phyloP scores from a whole-genome alignment of 2,888 invertebrate species.

The Ophion slaviceki region DNA sequence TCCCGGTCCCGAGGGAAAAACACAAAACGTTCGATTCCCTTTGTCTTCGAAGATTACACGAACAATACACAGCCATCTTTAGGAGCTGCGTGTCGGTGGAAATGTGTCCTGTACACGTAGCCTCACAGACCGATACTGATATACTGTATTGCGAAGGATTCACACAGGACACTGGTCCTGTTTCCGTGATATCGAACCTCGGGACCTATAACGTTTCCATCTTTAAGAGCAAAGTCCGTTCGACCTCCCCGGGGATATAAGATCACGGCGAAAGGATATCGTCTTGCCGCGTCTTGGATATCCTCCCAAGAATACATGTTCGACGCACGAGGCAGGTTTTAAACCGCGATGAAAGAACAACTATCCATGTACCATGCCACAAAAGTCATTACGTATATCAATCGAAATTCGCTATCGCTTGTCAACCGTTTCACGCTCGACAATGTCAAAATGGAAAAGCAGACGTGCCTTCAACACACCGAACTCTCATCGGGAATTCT shows the following conservation, averaged over 20 bases:
- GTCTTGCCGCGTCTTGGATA: neutral
- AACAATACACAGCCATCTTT: conserved; percentile 75
- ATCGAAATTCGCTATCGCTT: too few relatives aligned
- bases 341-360: neutral
- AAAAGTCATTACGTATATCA: too few relatives aligned
- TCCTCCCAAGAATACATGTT: conserved; percentile 15
- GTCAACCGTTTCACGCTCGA: too few relatives aligned
- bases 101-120: conserved; percentile 2
- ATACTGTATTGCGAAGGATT: conserved; percentile 4
- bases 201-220: conserved; percentile 52
- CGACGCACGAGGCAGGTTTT: neutral
- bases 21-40: conserved; percentile 71
- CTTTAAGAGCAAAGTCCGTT: conserved; percentile 54
- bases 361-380: neutral
- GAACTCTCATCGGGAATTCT: too few relatives aligned
- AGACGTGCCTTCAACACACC: too few relatives aligned
- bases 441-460: too few relatives aligned
- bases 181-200: conserved; percentile 41
- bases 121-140: neutral
- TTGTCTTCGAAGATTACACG: conserved; percentile 75
- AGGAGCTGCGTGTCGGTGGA: conserved; percentile 61
- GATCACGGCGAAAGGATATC: conserved; percentile 8
- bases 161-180: conserved; percentile 15
- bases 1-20: conserved; percentile 67
- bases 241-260: conserved; percentile 32